Conservation (phyloP, 37 sponge, comb jelly and placozoan species). For the Oopsacas minuta region DNA sequence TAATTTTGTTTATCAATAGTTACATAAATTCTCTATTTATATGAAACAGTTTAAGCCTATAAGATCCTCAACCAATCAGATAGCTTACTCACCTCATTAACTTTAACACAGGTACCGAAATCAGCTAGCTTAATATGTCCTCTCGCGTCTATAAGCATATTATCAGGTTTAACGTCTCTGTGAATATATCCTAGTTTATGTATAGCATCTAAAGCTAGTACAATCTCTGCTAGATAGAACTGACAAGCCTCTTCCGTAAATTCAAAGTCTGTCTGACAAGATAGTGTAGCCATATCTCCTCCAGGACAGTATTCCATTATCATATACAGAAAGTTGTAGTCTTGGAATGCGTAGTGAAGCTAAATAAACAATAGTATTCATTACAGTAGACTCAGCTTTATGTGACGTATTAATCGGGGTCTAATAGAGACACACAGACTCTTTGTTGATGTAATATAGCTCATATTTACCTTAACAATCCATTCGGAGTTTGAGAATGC, state of each 20-base stretch:
- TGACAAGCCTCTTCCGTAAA: slow-evolving; percentile 84
- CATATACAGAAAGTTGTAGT: slow-evolving; percentile 77
- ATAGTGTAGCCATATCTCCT: slow-evolving; percentile 87
- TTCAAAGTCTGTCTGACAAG: slow-evolving; percentile 59
- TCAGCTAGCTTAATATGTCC: slow-evolving; percentile 97
- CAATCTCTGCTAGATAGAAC: slow-evolving; percentile 91
- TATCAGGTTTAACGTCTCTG: slow-evolving; percentile 97
- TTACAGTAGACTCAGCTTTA: not conserved
- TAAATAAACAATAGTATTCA: slow-evolving; percentile 12
- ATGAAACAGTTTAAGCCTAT: too few species aligned
- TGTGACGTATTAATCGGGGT: not conserved
- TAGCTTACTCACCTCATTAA: slow-evolving; percentile 69
- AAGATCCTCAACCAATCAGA: too few species aligned
- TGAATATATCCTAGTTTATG: slow-evolving; percentile 91
- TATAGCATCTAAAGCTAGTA: slow-evolving; percentile 75
- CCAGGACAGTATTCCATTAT: slow-evolving; percentile 99
- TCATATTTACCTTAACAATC: slow-evolving; percentile 56
- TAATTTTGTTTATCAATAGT: too few species aligned
- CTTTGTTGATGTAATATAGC: too few species aligned
- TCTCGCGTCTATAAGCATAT: slow-evolving; percentile 75
- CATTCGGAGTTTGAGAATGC: slow-evolving; percentile 71
- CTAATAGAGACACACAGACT: too few species aligned
- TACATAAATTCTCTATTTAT: too few species aligned
- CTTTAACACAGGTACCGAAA: slow-evolving; percentile 90
- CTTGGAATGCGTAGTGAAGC: slow-evolving; percentile 92